phyloP scores from a whole-genome alignment of 2,797 vertebrate genomes.

The Myotis daubentonii region DNA sequence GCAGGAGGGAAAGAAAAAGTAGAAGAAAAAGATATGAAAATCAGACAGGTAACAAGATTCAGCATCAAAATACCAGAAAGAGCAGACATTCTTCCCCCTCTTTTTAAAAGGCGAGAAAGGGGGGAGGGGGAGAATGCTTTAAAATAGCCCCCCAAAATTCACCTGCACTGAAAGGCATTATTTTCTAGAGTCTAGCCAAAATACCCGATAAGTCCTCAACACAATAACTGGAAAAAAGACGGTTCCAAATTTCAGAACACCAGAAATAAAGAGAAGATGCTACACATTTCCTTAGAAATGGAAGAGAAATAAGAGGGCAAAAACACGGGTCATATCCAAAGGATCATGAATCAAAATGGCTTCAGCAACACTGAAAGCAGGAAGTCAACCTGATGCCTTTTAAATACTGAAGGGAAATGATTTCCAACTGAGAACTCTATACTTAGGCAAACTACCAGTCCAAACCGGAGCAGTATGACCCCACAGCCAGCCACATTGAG shows the following conservation, averaged over 20 bases:
- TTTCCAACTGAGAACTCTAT: not conserved
- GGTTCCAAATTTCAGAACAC: not conserved
- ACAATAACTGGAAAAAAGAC: not conserved
- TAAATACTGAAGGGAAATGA: not conserved
- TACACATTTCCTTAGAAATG: not conserved
- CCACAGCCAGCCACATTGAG: not conserved
- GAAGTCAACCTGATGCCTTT: not conserved
- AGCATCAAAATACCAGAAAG: conserved; percentile 16
- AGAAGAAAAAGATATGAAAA: not conserved
- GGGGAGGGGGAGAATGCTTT: not conserved
- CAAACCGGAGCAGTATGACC: not conserved
- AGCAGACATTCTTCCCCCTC: not conserved
- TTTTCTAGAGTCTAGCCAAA: conserved; percentile 8
- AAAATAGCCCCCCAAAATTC: not conserved
- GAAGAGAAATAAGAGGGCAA: not conserved
- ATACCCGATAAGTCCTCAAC: not conserved
- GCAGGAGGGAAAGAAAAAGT: not conserved
- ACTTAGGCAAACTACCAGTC: not conserved
- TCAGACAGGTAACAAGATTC: conserved; percentile 12
- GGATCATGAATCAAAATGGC: not conserved
- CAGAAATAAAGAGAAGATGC: not conserved
- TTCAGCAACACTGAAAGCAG: not conserved
- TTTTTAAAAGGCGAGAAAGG: not conserved
- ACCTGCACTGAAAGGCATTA: not conserved
- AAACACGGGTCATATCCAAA: not conserved